Base-by-base conservation (phyloP, 2,113 vertebrate genomes). In the Orientallactaga bullata region DNA sequence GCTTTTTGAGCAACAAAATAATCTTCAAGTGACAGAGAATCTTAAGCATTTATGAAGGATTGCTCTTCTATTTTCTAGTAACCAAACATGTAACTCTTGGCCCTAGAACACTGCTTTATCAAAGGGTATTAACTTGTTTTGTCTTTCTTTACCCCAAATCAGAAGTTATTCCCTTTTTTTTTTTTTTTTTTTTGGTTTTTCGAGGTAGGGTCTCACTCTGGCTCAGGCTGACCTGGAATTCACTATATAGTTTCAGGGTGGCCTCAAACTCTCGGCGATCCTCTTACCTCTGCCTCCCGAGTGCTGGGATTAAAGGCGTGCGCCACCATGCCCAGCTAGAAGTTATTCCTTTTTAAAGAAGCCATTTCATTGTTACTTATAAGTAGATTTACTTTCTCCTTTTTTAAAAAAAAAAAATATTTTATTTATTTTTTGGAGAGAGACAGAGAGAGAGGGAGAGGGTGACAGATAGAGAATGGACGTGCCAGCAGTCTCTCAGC, bases 41-140 rank as follows among this genome's bases (percentile, higher is more conserved):
- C 17, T 65, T 65, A 92, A 79, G 28, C 6, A 30, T 10, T 91
- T 93, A 72, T 72, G 55, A 96, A 91, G 13, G 94, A 78, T 73
- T 83, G 15, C 15, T 87, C 20, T 89, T 95, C 28, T 94, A 84
- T 87, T 94, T 90, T 91, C 26, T 83, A 80, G n/a, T 92, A 87
- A 58, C 28, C 65, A 89, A 37, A 39, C 23, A 79, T 17, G 73
- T 35, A 42, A 16, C 42, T 83, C 32, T 91, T 93, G 66, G 24
- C 35, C n/a, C 18, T 94, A 79, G 55, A 93, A n/a, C 76, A 63
- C 20, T 92, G 42, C 65, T 78, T 90, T 78, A 90, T 87, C 24
- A 73, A 83, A 87, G 8, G 60, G 4, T 4, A 66, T 84, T 47
- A 77, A 39, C 60, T 93, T 89, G n/a, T 51, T 90, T 95, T 85